Evolutionary conservation across 2,888 invertebrate genomes (phyloP).

Genomic region (Tipula helvola): DNA sequence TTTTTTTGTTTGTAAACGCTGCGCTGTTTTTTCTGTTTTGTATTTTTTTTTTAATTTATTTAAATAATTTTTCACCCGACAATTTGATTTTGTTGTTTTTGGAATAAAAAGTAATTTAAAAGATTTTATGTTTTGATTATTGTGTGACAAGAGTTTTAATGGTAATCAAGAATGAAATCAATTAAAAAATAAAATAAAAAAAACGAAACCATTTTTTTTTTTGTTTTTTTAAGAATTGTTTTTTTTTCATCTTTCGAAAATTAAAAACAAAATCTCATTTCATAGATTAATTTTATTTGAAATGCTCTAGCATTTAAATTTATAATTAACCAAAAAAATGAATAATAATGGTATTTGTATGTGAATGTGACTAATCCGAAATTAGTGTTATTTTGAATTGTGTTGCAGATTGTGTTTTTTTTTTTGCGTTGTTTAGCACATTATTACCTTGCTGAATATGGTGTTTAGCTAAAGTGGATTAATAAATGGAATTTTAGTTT

Average conservation of each 20-base stretch:
- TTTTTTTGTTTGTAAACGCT: background rate
- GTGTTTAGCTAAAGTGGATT: background rate
- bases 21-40: background rate
- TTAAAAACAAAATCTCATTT: background rate
- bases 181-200: background rate
- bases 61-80: background rate
- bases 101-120: background rate
- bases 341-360: background rate
- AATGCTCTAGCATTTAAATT: background rate
- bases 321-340: background rate
- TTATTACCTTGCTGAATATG: background rate
- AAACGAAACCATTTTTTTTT: background rate
- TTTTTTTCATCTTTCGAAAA: background rate
- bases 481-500: background rate
- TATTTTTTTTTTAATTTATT: background rate
- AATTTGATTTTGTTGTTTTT: background rate
- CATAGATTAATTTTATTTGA: background rate
- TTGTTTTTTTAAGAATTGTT: background rate
- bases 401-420: background rate
- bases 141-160: background rate
- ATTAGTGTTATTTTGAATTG: background rate
- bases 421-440: background rate
- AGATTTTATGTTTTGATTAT: background rate
- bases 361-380: background rate
- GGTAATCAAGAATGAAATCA: background rate